These are phyloP conservation scores for Colletes collaris DNA, from an alignment of 2,888 invertebrate species.

Conservation along the genomic window DNA sequence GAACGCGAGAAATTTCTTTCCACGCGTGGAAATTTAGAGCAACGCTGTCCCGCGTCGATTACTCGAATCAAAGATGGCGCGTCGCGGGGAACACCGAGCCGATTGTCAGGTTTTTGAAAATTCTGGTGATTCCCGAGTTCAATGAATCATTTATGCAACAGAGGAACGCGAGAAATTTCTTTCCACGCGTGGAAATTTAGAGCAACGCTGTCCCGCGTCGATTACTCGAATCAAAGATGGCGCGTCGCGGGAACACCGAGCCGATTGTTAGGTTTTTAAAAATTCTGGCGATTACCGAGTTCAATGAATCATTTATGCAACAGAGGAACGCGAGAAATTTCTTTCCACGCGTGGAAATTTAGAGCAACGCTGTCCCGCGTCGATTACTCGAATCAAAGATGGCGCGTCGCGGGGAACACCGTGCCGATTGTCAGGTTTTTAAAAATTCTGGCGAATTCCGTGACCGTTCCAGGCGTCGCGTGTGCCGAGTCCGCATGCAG, in stretches of 20 bases:
- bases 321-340: constrained; percentile 23
- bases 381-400: no score
- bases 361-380: no score
- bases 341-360: neutral
- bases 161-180: constrained; percentile 23
- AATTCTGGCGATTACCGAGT: neutral
- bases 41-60: no score
- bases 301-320: constrained; percentile 18
- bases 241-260: no score
- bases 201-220: no score
- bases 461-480: neutral
- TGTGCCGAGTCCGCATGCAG: neutral
- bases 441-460: neutral
- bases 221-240: no score
- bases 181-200: neutral
- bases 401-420: no score
- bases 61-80: no score
- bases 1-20: constrained; percentile 20
- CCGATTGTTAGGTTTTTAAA: no score
- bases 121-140: neutral
- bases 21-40: neutral
- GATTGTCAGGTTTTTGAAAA: no score
- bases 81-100: no score
- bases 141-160: constrained; percentile 13
- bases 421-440: neutral